Base-by-base conservation (phyloP, 2,888 invertebrate genomes). In the Sussaba pulchella region DNA sequence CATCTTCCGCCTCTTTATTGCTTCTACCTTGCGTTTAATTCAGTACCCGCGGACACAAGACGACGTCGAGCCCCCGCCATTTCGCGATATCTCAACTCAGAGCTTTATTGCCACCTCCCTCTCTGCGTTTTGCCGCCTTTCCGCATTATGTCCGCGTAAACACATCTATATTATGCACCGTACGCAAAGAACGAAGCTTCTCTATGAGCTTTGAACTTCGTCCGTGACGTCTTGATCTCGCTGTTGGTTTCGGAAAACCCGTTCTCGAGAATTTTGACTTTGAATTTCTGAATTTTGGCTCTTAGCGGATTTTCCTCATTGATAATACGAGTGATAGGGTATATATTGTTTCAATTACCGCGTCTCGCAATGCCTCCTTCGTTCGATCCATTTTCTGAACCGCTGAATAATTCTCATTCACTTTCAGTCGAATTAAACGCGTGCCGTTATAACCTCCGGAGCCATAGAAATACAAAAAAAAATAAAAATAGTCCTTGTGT, bases 1-100 rank as follows among this genome's bases (percentile, higher is more conserved):
- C 26, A 12, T 80, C 41, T 31, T 83, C 84, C 85, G n/a, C 84
- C 78, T 72, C 72, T 82, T 80, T 85, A 84, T 83, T 76, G 26
- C 52, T 57, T 70, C 66, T 64, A 24, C 72, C 39, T 41, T 54
- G 41, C 70, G 50, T 73, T 81, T 64, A 43, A 69, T 73, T 67
- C 69, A 66, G 69, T 47, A 43, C 45, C 39, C 72, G 67, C 45
- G 66, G 52, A 72, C 39, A 59, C 66, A 41, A 43, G 43, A 54
- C 61, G 47, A 54, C 64, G 67, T 67, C 72, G 78, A 43, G n/a
- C 43, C 61, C 26, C 52, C n/a, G 6, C n/a, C 26, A 24, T 12
- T 43, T 19, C 61, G 52, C 26, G 61, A 69, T 67, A 75, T 69
- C 75, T 75, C 75, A 61, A 66, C 67, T 59, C n/a, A 50, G 67